Evolutionary conservation across 2,113 vertebrate genomes (phyloP).

Genomic region (Microtus oregoni): DNA sequence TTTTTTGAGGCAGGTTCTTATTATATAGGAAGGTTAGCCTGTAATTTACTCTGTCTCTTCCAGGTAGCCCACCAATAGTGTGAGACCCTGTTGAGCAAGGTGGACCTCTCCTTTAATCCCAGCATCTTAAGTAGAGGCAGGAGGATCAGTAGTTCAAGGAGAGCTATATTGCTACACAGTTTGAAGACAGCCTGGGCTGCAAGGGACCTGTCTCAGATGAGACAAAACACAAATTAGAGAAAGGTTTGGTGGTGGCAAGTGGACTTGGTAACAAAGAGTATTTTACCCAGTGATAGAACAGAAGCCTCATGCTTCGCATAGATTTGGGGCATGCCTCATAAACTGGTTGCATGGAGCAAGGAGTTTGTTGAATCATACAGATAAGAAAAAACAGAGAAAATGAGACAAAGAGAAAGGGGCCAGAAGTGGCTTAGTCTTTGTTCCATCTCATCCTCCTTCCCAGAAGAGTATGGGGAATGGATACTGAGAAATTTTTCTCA

Average conservation of each 20-base stretch:
- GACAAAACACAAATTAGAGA: neutral
- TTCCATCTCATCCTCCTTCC: neutral
- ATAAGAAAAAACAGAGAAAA: neutral
- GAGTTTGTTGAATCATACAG: neutral
- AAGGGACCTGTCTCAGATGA: neutral
- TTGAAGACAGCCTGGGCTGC: neutral
- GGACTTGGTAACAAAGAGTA: neutral
- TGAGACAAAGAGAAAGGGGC: neutral
- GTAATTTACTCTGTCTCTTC: neutral
- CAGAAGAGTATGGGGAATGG: neutral
- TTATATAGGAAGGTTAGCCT: neutral
- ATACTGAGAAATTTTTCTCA: neutral
- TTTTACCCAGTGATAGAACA: neutral
- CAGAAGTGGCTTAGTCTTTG: conserved; percentile 4
- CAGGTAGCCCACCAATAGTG: neutral
- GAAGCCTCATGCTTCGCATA: neutral
- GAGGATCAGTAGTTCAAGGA: neutral
- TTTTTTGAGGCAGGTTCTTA: neutral
- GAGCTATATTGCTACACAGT: neutral
- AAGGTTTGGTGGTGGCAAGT: neutral
- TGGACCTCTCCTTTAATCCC: neutral
- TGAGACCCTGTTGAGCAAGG: neutral
- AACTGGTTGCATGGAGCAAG: neutral
- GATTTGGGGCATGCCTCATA: neutral
- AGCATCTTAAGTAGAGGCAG: neutral